phyloP scores from a whole-genome alignment of 2,888 invertebrate genomes.

The Nymphalis urticae region DNA sequence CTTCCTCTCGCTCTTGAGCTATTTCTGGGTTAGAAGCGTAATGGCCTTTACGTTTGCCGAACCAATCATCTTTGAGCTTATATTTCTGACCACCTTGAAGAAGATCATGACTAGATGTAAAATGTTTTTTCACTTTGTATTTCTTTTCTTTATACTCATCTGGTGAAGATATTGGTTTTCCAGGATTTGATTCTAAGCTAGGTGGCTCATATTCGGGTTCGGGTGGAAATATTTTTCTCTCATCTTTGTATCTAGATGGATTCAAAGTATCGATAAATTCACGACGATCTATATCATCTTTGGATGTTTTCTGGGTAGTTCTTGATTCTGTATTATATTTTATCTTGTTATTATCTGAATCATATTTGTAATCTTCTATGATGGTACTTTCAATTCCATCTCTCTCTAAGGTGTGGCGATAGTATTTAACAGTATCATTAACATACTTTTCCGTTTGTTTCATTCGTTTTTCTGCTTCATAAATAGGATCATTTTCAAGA shows the following conservation, averaged over 20 bases:
- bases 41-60: slow-evolving; percentile 75
- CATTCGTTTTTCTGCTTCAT: slow-evolving; percentile 74
- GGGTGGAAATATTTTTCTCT: slow-evolving; percentile 70
- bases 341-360: slow-evolving; percentile 70
- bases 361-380: slow-evolving; percentile 77
- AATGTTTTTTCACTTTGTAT: slow-evolving; percentile 70
- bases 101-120: slow-evolving; percentile 76
- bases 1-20: slow-evolving; percentile 74
- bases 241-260: slow-evolving; percentile 57
- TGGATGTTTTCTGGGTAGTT: slow-evolving; percentile 62
- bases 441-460: slow-evolving; percentile 80
- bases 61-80: slow-evolving; percentile 70
- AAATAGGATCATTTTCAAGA: slow-evolving; percentile 75
- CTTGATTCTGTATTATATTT: slow-evolving; percentile 73
- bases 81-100: slow-evolving; percentile 72
- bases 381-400: slow-evolving; percentile 80
- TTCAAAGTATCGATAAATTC: slow-evolving; percentile 65
- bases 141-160: slow-evolving; percentile 81
- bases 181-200: slow-evolving; percentile 82
- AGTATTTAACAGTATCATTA: slow-evolving; percentile 81
- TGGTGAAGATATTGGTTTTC: slow-evolving; percentile 82
- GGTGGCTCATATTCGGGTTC: slow-evolving; percentile 84
- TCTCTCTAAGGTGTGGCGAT: slow-evolving; percentile 79
- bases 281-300: slow-evolving; percentile 66
- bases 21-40: slow-evolving; percentile 84